These are phyloP conservation scores for Agrochola lychnidis DNA, from an alignment of 2,888 invertebrate species.

Conservation along the genomic window DNA sequence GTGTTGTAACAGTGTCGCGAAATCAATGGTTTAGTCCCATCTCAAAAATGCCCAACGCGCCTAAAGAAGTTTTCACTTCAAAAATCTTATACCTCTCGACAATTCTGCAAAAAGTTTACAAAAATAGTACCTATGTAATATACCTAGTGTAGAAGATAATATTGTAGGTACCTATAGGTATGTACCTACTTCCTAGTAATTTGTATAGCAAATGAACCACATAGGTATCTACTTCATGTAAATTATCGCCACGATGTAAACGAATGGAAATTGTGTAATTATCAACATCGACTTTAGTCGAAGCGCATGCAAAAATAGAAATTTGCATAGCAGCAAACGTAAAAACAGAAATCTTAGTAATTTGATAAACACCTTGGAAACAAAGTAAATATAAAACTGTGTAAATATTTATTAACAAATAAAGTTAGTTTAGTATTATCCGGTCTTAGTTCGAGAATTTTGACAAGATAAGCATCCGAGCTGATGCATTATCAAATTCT, in stretches of 20 bases:
- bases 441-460: conserved; percentile 12
- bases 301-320: background rate
- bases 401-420: conserved; percentile 37
- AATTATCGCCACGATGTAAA: conserved; percentile 9
- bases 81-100: background rate
- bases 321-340: conserved; percentile 4
- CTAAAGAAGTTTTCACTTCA: too few relatives aligned
- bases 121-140: background rate
- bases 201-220: background rate
- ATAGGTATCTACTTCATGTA: background rate
- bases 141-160: background rate
- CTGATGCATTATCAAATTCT: conserved; percentile 15
- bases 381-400: conserved; percentile 25
- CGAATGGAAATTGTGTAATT: conserved; percentile 4
- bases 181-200: background rate
- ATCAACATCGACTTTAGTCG: conserved; percentile 5
- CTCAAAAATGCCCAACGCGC: too few relatives aligned
- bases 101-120: background rate
- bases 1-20: too few relatives aligned
- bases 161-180: background rate
- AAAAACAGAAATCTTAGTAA: conserved; percentile 19
- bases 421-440: conserved; percentile 20
- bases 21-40: too few relatives aligned
- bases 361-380: conserved; percentile 43
- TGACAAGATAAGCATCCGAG: conserved; percentile 9